Evolutionary conservation across 2,888 invertebrate genomes (phyloP), one percentile per base, ranked within the genome.

Genomic region (Abrostola triplasia): DNA sequence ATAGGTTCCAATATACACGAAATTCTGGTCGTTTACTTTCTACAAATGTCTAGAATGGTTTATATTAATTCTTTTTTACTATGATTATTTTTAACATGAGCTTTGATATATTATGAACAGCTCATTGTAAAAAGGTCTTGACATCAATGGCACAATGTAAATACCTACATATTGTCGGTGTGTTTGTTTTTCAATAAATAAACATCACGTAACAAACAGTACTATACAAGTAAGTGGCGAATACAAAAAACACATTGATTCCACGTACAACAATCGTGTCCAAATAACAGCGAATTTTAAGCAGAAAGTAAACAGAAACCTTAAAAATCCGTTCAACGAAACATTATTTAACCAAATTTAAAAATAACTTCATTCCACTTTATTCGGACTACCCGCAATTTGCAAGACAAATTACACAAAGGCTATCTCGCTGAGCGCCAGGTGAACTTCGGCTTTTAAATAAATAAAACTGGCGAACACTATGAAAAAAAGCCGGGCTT

Each of bases 401-500:
- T 76, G 64, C 63, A 64, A 77, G 73, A 76, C 78, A 76, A 76
- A 77, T 76, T 77, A 75, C 78, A 70, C 78, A 74, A 74, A 77
- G 64, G 78, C 64, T 67, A 70, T 78, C 75, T 77, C 48, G 64
- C 55, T 44, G 70, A 62, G 70, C 68, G 53, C 44, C 78, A 77
- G 78, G 78, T 74, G 71, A 67, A 67, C 65, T 74, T 52, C 40
- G 63, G 49, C 58, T 59, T 67, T 71, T 67, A 64, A 77, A 74
- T 67, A 76, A 70, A 76, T 74, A 74, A 77, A 77, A 57, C 51
- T 48, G 63, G 51, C 61, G 60, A 36, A 38, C 36, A 59, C 58
- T 66, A 58, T 40, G 24, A 24, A 61, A 51, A 77, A 64, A 63
- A 60, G 59, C 38, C 8, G n/a, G 53, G 59, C 10, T 11, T 55